Percentiles rank a stretch among this genome's conserved stretches.
These are phyloP conservation scores for Heliopora coerulea DNA, from an alignment of 92 coral and sea anemone species.

Conservation along the genomic window DNA sequence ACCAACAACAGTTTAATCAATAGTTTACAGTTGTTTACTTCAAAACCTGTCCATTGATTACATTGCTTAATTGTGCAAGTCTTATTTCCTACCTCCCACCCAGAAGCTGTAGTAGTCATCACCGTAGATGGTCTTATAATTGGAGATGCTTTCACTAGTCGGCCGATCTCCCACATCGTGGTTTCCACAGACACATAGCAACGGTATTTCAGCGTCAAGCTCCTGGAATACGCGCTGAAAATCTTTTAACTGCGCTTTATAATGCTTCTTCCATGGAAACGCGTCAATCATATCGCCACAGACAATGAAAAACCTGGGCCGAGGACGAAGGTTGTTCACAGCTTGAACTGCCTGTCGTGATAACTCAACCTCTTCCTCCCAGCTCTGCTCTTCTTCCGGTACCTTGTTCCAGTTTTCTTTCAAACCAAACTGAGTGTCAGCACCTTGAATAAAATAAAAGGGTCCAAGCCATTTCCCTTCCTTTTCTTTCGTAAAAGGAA, in stretches of 20 bases:
- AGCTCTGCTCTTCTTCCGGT: conserved; percentile 71
- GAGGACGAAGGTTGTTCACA: conserved; percentile 79
- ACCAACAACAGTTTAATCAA: too few relatives aligned
- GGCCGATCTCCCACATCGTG: conserved; percentile 93
- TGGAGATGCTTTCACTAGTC: conserved; percentile 68
- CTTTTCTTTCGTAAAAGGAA: conserved; percentile 72
- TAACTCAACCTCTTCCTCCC: conserved; percentile 80
- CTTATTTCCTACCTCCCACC: conserved; percentile 94
- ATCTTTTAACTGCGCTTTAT: conserved; percentile 84
- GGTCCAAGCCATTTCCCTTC: conserved; percentile 95
- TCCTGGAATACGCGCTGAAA: conserved; percentile 81
- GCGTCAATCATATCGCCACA: conserved; percentile 99
- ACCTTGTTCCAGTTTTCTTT: conserved; percentile 89
- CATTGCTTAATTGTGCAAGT: too few relatives aligned
- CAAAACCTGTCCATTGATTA: too few relatives aligned
- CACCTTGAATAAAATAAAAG: conserved; percentile 87
- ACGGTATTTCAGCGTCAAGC: conserved; percentile 82
- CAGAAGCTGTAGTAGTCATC: conserved; percentile 93
- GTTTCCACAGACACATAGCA: conserved; percentile 94
- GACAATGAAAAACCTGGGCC: conserved; percentile 93
- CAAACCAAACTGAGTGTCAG: conserved; percentile 94
- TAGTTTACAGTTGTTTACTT: too few relatives aligned
- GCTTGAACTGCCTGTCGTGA: conserved; percentile 76
- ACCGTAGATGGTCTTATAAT: conserved; percentile 83
- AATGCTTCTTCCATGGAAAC: conserved; percentile 69